A percentile compares a stretch with the other conserved stretches of the same genome.
phyloP scores from a whole-genome alignment of 2,888 invertebrate species.

The Noctua pronuba region DNA sequence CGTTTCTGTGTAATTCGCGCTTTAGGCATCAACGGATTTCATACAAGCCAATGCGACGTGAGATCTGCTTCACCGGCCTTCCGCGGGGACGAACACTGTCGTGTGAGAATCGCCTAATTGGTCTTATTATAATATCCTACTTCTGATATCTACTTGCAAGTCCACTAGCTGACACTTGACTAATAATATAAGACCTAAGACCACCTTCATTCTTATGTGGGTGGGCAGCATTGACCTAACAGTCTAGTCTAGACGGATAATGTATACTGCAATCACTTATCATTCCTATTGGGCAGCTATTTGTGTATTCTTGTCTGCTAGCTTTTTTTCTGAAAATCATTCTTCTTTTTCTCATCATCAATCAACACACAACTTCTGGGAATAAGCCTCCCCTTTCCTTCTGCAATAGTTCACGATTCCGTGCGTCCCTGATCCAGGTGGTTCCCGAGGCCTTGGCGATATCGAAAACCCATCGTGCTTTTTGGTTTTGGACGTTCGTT shows the following conservation, averaged over 20 bases:
- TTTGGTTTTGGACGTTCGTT: background rate
- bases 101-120: background rate
- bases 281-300: background rate
- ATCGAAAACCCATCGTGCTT: background rate
- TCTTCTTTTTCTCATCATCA: too few species aligned
- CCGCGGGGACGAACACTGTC: background rate
- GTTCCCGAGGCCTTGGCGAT: background rate
- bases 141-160: background rate
- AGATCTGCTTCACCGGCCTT: too few species aligned
- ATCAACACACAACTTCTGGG: background rate
- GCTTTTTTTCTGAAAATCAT: background rate
- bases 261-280: constrained; percentile 6
- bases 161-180: background rate
- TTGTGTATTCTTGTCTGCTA: background rate
- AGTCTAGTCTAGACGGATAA: constrained; percentile 19
- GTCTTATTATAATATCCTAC: background rate
- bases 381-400: background rate
- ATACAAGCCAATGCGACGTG: too few species aligned
- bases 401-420: background rate
- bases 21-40: too few species aligned
- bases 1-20: too few species aligned
- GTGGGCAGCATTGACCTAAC: constrained; percentile 27
- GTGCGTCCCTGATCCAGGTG: background rate
- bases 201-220: background rate
- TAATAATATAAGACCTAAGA: background rate